Evolutionary conservation across 2,888 invertebrate genomes (phyloP), one percentile per base, ranked within the genome.

Genomic region (Pseudococcus viburni): DNA sequence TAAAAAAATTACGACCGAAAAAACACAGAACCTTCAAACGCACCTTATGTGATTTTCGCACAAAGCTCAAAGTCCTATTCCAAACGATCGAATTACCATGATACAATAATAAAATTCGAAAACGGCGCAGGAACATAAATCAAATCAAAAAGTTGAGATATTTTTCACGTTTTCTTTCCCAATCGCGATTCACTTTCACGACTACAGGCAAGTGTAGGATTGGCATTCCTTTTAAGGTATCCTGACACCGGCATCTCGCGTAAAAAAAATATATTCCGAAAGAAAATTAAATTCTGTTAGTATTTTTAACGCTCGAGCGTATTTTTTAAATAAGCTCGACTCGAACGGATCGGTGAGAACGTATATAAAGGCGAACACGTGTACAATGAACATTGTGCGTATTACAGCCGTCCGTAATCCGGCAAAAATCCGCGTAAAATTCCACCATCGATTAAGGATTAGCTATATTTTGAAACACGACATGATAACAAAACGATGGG

Each of bases 241-340:
- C 64, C 9, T 64, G 64, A 64, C 19, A 51, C 17, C 51, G 15
- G 17, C 5, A 64, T 64, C 12, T 64, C 22, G 22, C n/a, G 55
- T 11, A 2, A 46, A 64, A 64, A 19, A 64, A 64, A 22, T 33
- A 22, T 22, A 64, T 22, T 11, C 22, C 64, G 22, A 64, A 64
- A 19, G 19, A 64, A 33, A 33, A 33, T 33, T 33, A 64, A 64
- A 64, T 64, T 64, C 64, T 9, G 64, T 22, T 8, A 11, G 64
- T 64, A 22, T 64, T 64, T 64, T 64, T 17, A 64, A 22, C 64
- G 22, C 64, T 19, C 9, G 22, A 51, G 15, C 17, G 64, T 64
- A 64, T 64, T 64, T 64, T 64, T 64, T 64, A 64, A 64, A 64
- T 64, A 19, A 64, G 64, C 64, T 64, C 17, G 19, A 64, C 22